These are phyloP conservation scores for Zoanthus solanderi DNA, from an alignment of 92 coral and sea anemone genomes.

Conservation along the genomic window DNA sequence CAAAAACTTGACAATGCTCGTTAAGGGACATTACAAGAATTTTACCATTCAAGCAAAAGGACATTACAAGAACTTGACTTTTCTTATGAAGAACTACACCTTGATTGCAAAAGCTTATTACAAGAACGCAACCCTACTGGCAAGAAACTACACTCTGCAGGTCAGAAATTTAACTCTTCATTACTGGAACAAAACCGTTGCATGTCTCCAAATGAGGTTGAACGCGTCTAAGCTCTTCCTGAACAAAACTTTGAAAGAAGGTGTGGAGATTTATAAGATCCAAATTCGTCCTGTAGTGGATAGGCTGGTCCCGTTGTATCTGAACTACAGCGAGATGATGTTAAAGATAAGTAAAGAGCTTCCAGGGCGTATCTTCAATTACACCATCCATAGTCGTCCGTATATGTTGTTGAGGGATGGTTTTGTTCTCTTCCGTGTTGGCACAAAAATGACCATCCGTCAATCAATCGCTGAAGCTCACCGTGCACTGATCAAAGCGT, in stretches of 20 bases:
- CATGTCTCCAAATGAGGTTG: constrained; percentile 52
- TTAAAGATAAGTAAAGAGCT: constrained; percentile 55
- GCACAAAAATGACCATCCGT: constrained; percentile 79
- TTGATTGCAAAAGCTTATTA: constrained; percentile 61
- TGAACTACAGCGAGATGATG: constrained; percentile 65
- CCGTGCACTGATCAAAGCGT: constrained; percentile 55
- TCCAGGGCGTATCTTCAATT: constrained; percentile 55
- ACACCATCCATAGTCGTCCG: constrained; percentile 61
- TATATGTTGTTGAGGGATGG: constrained; percentile 60
- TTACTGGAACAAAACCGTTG: constrained; percentile 55
- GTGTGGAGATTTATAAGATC: constrained; percentile 68
- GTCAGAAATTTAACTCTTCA: constrained; percentile 53
- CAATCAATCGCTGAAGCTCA: constrained; percentile 70
- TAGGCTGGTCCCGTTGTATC: constrained; percentile 72
- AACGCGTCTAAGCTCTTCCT: constrained; percentile 70
- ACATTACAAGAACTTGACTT: constrained; percentile 50
- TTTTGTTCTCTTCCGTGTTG: constrained; percentile 61
- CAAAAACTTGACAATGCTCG: constrained; percentile 15
- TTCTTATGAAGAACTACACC: constrained; percentile 63
- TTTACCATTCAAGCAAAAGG: not conserved
- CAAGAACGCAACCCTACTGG: constrained; percentile 75
- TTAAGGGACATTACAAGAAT: constrained; percentile 21
- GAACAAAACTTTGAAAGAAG: constrained; percentile 77
- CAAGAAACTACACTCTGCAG: constrained; percentile 59
- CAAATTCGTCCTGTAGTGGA: constrained; percentile 65